A percentile compares a stretch with the other conserved stretches of the same genome.
phyloP scores from a whole-genome alignment of 2,797 vertebrate species.

The Molossus alvarezi region DNA sequence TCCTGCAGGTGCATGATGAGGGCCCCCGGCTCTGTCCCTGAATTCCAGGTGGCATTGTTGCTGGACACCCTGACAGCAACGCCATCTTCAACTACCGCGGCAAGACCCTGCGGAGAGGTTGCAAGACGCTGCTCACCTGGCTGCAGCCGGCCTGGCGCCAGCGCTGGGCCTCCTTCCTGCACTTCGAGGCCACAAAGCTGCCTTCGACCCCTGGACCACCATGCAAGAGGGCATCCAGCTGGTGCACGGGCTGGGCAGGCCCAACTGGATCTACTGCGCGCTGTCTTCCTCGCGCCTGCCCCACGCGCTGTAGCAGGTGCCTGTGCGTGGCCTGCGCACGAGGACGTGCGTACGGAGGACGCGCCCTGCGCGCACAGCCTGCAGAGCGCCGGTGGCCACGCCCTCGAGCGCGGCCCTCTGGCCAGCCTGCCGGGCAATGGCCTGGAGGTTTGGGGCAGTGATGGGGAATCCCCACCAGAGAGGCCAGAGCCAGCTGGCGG shows the following conservation, averaged over 20 bases:
- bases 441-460: rapidly evolving
- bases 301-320: not conserved
- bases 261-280: rapidly evolving
- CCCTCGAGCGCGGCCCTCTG: not conserved
- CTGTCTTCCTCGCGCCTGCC: rapidly evolving
- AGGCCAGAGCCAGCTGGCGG: not conserved
- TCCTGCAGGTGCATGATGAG: not conserved
- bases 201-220: not conserved
- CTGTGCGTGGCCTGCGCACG: not conserved
- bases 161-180: not conserved
- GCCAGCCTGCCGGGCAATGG: not conserved
- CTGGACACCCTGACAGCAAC: not conserved
- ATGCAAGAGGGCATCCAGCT: not conserved
- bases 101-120: not conserved
- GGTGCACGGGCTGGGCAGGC: not conserved
- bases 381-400: not conserved
- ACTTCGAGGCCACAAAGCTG: not conserved
- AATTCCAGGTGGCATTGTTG: not conserved
- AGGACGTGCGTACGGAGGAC: rapidly evolving
- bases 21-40: not conserved
- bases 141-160: not conserved
- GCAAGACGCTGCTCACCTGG: not conserved
- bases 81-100: not conserved
- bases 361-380: not conserved
- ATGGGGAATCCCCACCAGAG: not conserved